Conservation (phyloP, 2,888 invertebrate species). For the Onthophagus sagittarius region DNA sequence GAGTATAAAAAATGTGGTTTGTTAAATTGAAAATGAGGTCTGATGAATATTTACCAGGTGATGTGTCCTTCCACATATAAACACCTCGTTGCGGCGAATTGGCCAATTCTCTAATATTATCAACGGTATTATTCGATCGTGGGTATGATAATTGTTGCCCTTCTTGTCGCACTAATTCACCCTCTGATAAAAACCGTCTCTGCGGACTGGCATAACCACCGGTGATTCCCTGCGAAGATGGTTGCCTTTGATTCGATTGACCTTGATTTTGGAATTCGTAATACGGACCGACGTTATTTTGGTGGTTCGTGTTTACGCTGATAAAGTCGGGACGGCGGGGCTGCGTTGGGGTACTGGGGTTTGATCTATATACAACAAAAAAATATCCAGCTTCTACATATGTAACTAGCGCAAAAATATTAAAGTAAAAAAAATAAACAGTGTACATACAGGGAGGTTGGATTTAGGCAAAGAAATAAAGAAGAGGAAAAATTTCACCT, state of each 20-base stretch:
- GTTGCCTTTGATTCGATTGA: constrained; percentile 40
- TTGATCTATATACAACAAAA: constrained; percentile 60
- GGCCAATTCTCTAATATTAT: constrained; percentile 84
- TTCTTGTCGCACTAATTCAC: constrained; percentile 71
- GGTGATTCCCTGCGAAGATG: constrained; percentile 42
- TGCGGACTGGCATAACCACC: constrained; percentile 35
- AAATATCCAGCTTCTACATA: constrained; percentile 32
- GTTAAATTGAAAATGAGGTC: no score
- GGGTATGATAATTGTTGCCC: constrained; percentile 60
- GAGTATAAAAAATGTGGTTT: no score
- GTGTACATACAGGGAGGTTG: no score
- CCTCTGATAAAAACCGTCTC: constrained; percentile 68
- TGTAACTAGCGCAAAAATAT: constrained; percentile 29
- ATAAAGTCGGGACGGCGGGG: constrained; percentile 86
- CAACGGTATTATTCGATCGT: constrained; percentile 72
- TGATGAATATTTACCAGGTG: constrained; percentile 56
- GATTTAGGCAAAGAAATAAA: no score
- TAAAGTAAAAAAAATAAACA: background rate
- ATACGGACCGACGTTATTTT: constrained; percentile 33
- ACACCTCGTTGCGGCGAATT: constrained; percentile 81
- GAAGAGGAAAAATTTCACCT: background rate
- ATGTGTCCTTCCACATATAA: constrained; percentile 77
- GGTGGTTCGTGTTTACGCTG: constrained; percentile 55
- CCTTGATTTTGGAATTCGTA: constrained; percentile 47
- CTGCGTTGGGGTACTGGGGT: constrained; percentile 89